Conservation (phyloP, 2,113 vertebrate species). For the Corythaixoides concolor region DNA sequence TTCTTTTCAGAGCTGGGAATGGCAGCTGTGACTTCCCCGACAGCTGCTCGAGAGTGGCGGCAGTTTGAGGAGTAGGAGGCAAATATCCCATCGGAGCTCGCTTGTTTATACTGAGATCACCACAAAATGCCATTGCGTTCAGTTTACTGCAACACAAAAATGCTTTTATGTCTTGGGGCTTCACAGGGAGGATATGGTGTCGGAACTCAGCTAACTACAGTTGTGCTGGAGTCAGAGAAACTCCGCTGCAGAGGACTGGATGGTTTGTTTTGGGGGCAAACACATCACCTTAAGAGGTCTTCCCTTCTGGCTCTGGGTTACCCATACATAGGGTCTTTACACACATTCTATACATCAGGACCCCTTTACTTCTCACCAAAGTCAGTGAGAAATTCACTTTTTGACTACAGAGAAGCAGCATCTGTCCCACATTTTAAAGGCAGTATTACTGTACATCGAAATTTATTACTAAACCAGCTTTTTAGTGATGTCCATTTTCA, state of each 20-base stretch:
- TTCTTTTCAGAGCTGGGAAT: background rate
- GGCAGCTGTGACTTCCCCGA: constrained; percentile 34
- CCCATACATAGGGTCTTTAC: background rate
- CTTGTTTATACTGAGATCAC: background rate
- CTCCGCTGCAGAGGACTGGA: background rate
- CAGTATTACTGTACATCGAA: accelerated
- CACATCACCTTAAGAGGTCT: background rate
- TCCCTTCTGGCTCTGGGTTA: background rate
- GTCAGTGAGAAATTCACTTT: background rate
- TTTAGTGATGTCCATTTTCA: background rate
- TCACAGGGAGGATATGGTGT: background rate
- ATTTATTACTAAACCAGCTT: background rate
- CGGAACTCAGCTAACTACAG: background rate
- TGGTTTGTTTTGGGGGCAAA: background rate
- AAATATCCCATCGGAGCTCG: background rate
- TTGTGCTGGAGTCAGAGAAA: background rate
- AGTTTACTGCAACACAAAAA: background rate
- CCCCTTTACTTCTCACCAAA: background rate
- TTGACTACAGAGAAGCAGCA: background rate
- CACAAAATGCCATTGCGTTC: background rate
- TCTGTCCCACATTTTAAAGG: background rate
- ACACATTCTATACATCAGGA: accelerated
- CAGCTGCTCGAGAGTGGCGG: background rate
- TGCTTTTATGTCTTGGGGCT: background rate
- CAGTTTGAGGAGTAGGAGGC: background rate